Percentiles rank a stretch among this genome's conserved stretches.
Evolutionary conservation across 2,888 invertebrate species (phyloP).

Genomic region (Lasioglossum pauxillum): DNA sequence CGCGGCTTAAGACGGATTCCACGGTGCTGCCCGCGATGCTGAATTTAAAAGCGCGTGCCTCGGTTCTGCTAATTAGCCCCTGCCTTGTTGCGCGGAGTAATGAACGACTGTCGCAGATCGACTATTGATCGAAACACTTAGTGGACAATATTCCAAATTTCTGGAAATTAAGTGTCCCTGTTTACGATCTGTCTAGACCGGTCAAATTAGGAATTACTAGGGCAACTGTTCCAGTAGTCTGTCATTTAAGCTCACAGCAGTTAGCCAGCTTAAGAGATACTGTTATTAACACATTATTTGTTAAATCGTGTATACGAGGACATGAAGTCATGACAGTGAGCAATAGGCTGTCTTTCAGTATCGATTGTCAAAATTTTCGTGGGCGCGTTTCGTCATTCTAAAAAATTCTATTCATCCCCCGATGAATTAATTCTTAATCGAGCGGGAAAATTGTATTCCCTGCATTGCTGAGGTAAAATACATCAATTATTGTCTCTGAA

Average conservation of each 20-base stretch:
- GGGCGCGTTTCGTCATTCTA: neutral
- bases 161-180: neutral
- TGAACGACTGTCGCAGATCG: conserved; percentile 27
- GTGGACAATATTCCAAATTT: neutral
- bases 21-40: conserved; percentile 66
- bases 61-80: conserved; percentile 58
- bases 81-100: conserved; percentile 27
- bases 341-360: neutral
- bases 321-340: too few species aligned
- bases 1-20: conserved; percentile 76
- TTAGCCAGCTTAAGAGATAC: neutral
- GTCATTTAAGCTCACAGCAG: neutral
- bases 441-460: neutral
- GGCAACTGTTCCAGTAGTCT: neutral
- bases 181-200: neutral
- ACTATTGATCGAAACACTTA: conserved; percentile 21
- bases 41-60: conserved; percentile 63
- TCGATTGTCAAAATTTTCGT: neutral
- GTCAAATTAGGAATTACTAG: neutral
- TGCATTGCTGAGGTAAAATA: conserved; percentile 14
- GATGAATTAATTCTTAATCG: neutral
- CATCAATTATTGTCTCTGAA: conserved; percentile 5
- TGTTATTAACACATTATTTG: neutral
- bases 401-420: neutral
- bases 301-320: neutral